phyloP scores from a whole-genome alignment of 2,113 vertebrate genomes.

The Melanotaenia duboulayi region DNA sequence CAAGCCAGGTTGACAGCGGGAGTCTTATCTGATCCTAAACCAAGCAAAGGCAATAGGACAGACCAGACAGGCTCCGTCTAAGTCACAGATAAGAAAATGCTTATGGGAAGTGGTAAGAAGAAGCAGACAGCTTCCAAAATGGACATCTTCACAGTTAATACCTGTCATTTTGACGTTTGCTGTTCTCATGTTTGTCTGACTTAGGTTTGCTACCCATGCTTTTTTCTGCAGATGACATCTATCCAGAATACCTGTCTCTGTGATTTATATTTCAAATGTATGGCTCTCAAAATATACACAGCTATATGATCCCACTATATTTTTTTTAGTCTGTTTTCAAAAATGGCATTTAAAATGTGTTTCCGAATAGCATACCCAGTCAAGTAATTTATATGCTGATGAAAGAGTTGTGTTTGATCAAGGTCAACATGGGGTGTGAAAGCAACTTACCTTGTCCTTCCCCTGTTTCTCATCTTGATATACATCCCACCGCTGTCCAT shows the following conservation, averaged over 20 bases:
- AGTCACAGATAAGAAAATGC: conserved; percentile 57
- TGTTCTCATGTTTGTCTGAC: conserved; percentile 17
- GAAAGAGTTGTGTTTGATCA: background rate
- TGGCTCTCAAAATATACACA: conserved; percentile 1
- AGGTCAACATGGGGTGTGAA: background rate
- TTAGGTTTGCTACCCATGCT: conserved; percentile 11
- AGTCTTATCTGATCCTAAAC: conserved; percentile 71
- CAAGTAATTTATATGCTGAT: background rate
- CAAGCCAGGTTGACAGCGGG: conserved; percentile 62
- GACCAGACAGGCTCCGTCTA: conserved; percentile 37
- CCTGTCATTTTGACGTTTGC: conserved; percentile 24
- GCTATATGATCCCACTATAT: conserved; percentile 4
- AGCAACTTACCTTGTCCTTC: conserved; percentile 92
- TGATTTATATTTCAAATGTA: conserved; percentile 51
- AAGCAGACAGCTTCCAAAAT: conserved; percentile 30
- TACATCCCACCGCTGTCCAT: conserved; percentile 91
- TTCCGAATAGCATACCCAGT: background rate
- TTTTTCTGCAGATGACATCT: conserved; percentile 11
- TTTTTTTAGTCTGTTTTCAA: conserved; percentile 3
- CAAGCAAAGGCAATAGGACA: conserved; percentile 35
- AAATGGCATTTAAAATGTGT: background rate
- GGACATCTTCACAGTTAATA: conserved; percentile 35
- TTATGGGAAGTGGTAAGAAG: conserved; percentile 34
- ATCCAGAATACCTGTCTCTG: conserved; percentile 21
- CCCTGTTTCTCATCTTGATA: conserved; percentile 97